These are phyloP conservation scores for Pseudorasbora parva DNA, from an alignment of 2,113 vertebrate species.

Conservation along the genomic window DNA sequence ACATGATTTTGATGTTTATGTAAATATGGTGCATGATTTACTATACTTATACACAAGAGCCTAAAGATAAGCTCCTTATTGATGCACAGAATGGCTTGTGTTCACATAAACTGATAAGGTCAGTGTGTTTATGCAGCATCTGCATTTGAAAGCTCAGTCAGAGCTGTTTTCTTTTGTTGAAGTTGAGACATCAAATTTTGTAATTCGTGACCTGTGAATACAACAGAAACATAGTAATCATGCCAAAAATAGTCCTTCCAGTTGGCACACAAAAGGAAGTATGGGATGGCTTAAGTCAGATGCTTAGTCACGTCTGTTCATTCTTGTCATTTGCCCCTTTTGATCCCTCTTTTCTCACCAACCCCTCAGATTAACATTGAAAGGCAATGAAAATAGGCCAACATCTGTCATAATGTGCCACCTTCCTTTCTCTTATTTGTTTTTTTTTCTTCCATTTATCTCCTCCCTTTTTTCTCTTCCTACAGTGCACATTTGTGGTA, in stretches of 20 bases:
- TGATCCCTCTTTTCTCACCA: slow-evolving; percentile 56
- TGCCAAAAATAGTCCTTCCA: not conserved
- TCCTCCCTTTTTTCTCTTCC: not conserved
- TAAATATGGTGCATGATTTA: not conserved
- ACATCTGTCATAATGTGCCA: slow-evolving; percentile 68
- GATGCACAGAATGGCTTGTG: not conserved
- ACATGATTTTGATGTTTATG: not conserved
- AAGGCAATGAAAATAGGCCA: slow-evolving; percentile 71
- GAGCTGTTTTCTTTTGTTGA: not conserved
- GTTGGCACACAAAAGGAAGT: slow-evolving; percentile 3
- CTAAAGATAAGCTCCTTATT: not conserved
- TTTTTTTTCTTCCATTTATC: not conserved
- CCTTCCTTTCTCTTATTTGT: not conserved
- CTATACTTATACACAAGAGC: not conserved
- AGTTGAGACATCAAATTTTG: slow-evolving; percentile 5
- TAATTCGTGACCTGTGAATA: not conserved
- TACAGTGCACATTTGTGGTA: not conserved
- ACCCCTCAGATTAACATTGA: slow-evolving; percentile 63
- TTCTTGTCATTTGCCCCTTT: slow-evolving; percentile 23
- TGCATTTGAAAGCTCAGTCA: not conserved
- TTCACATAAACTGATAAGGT: not conserved
- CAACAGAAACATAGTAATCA: not conserved
- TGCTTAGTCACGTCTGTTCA: slow-evolving; percentile 23
- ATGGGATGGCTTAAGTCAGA: slow-evolving; percentile 12
- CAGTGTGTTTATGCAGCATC: not conserved